phyloP scores from a whole-genome alignment of 2,888 invertebrate genomes.

The Criorhina ranunculi region DNA sequence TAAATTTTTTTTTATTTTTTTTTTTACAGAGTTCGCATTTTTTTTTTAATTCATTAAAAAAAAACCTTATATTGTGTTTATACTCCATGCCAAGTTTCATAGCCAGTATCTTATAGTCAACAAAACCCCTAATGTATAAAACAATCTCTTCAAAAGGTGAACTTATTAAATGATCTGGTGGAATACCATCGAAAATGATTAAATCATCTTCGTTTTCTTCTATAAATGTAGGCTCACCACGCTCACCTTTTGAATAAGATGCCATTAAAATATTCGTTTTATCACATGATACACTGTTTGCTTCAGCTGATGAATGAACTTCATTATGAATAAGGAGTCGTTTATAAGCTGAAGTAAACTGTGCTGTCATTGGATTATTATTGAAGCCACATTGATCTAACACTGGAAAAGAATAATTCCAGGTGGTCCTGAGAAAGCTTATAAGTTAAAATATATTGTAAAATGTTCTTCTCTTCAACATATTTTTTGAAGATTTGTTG shows the following conservation, averaged over 20 bases:
- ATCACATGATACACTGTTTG: constrained; percentile 11
- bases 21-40: too few species aligned
- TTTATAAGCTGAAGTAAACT: constrained; percentile 33
- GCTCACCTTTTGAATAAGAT: neutral
- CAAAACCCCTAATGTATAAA: too few species aligned
- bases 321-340: constrained; percentile 6
- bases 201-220: neutral
- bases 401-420: constrained; percentile 17
- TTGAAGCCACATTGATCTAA: constrained; percentile 8
- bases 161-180: neutral
- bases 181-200: neutral
- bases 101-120: too few species aligned
- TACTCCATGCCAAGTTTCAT: too few species aligned
- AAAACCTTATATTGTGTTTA: too few species aligned
- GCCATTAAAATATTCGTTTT: neutral
- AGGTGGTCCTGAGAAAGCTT: constrained; percentile 13
- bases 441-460: neutral
- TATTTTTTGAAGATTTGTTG: neutral
- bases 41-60: too few species aligned
- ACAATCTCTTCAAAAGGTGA: constrained; percentile 1
- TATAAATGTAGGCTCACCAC: neutral
- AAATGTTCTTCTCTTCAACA: neutral
- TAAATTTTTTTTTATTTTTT: too few species aligned
- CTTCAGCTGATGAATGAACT: constrained; percentile 22
- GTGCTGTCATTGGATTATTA: constrained; percentile 22